Evolutionary conservation across 2,797 vertebrate species (phyloP).

Genomic region (Malacoraja senta): DNA sequence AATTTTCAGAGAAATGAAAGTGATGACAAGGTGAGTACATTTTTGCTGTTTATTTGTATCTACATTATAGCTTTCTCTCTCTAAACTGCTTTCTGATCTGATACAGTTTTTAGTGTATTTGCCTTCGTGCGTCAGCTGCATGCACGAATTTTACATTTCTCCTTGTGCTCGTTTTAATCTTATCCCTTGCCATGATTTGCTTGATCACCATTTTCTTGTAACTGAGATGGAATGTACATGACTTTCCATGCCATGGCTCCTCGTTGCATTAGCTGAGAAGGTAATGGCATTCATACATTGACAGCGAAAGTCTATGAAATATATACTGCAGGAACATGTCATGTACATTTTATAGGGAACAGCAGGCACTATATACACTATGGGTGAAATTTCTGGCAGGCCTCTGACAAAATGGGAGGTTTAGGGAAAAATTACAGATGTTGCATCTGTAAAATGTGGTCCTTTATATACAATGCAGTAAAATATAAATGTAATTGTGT

Average conservation of each 20-base stretch:
- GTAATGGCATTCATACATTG: background rate
- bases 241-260: background rate
- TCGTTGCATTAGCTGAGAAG: background rate
- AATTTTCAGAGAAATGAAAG: constrained; percentile 38
- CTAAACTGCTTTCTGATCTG: background rate
- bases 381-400: background rate
- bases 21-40: constrained; percentile 19
- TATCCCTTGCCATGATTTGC: background rate
- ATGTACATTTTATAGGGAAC: background rate
- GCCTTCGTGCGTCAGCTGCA: background rate
- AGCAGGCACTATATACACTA: background rate
- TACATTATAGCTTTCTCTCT: background rate
- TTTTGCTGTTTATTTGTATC: background rate
- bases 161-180: background rate
- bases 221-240: background rate
- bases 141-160: background rate
- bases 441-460: background rate
- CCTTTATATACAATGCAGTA: background rate
- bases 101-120: background rate
- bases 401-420: no score
- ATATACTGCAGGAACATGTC: background rate
- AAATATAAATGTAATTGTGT: background rate
- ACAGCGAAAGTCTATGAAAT: background rate
- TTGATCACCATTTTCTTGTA: background rate
- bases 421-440: background rate